phyloP scores from a whole-genome alignment of 2,888 invertebrate species.

The Pyrochroa serraticornis region DNA sequence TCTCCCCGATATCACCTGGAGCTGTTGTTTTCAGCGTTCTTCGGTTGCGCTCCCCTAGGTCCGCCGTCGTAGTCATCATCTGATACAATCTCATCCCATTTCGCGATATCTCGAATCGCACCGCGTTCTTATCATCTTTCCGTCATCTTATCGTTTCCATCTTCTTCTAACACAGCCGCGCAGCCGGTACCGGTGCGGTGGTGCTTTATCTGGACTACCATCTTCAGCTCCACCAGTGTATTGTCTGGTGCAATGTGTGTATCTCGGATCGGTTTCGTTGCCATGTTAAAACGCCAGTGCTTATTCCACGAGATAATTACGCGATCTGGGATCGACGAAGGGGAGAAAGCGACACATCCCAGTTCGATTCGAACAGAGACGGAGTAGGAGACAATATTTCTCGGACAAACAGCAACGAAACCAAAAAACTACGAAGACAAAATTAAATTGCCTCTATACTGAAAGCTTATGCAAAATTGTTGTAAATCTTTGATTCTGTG shows the following conservation, averaged over 20 bases:
- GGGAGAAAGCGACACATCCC: too few relatives aligned
- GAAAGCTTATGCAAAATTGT: too few relatives aligned
- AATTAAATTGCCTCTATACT: too few relatives aligned
- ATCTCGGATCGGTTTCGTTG: slow-evolving; percentile 30
- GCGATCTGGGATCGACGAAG: slow-evolving; percentile 11
- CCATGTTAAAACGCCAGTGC: slow-evolving; percentile 29
- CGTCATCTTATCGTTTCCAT: slow-evolving; percentile 35
- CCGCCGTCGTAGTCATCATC: slow-evolving; percentile 42
- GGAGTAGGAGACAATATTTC: too few relatives aligned
- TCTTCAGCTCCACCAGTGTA: slow-evolving; percentile 31
- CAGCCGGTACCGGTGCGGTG: slow-evolving; percentile 34
- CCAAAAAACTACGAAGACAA: too few relatives aligned
- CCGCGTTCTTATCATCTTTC: slow-evolving; percentile 39
- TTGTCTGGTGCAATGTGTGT: slow-evolving; percentile 31
- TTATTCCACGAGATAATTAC: slow-evolving; percentile 29
- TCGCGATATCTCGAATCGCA: slow-evolving; percentile 46
- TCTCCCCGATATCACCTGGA: too few relatives aligned
- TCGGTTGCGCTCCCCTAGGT: background rate
- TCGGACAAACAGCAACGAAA: too few relatives aligned
- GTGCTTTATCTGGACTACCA: slow-evolving; percentile 29
- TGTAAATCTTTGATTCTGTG: too few relatives aligned
- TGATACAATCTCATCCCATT: slow-evolving; percentile 49
- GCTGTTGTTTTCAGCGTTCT: too few relatives aligned
- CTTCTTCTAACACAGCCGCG: slow-evolving; percentile 36
- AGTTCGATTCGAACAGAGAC: too few relatives aligned